Percentiles rank a stretch among this genome's conserved stretches.
Conservation (phyloP, 2,113 vertebrate species). For the Phoxinus phoxinus region DNA sequence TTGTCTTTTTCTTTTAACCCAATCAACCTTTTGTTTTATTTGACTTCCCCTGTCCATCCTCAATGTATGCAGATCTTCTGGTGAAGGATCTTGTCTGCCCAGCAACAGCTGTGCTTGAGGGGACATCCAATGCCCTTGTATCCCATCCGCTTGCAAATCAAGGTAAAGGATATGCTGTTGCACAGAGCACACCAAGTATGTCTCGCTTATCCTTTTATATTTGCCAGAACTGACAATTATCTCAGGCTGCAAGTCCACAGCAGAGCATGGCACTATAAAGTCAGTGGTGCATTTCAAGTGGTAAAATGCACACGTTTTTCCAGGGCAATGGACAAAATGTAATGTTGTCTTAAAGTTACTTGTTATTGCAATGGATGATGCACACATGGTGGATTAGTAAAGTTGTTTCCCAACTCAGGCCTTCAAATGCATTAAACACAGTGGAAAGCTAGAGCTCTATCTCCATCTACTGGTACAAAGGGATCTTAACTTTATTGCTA, state of each 20-base stretch:
- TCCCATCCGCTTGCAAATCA: slow-evolving; percentile 43
- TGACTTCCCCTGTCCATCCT: slow-evolving; percentile 1
- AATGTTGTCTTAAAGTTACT: not conserved
- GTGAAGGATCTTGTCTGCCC: slow-evolving; percentile 44
- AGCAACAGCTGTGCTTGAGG: slow-evolving; percentile 43
- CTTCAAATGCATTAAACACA: not conserved
- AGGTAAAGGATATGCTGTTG: slow-evolving; percentile 40
- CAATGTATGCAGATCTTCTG: slow-evolving; percentile 10
- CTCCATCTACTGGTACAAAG: slow-evolving; percentile 3
- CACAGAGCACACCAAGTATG: not conserved
- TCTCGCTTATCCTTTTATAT: not conserved
- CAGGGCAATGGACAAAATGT: not conserved
- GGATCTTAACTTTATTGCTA: not conserved
- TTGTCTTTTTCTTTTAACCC: slow-evolving; percentile 40
- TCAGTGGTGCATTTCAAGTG: not conserved
- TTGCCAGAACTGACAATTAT: not conserved
- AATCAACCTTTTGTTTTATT: slow-evolving; percentile 10
- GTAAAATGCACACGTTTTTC: not conserved
- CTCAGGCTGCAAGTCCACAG: not conserved
- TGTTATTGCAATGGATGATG: not conserved
- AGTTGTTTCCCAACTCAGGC: not conserved
- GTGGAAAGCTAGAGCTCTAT: slow-evolving; percentile 10
- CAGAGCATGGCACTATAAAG: not conserved
- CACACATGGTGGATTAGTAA: not conserved
- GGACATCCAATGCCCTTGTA: slow-evolving; percentile 35